Evolutionary conservation across 1,140 invertebrate genomes (phyloP), one percentile per base, ranked within the genome.

Genomic region (Onthophagus taurus): DNA sequence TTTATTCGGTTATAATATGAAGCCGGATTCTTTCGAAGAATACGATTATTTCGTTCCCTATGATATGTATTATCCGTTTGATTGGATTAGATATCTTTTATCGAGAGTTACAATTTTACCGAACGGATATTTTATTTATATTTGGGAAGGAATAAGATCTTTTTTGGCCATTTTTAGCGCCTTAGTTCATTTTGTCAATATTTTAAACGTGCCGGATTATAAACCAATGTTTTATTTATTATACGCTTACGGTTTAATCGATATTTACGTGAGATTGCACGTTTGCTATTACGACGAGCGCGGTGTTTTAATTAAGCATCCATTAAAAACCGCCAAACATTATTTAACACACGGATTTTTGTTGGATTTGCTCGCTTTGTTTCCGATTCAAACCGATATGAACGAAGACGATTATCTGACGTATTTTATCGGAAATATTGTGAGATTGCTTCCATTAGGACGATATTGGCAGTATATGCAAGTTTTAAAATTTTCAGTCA

Each of bases 241-340:
- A 16, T 45, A 53, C 23, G 3, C 45, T 9, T 36, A 31, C 17
- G 33, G 34, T 12, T 29, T 24, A 16, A 38, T 45, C 19, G 48
- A 50, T 16, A 38, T 50, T 14, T 50, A 50, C 23, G n/a, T 50
- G 3, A 50, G 66, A 12, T 57, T 68, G 52, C 57, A 68, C 30
- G 56, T 68, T 6, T 63, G 62, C 7, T 69, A 65, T 30, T 67
- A 60, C 53, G 64, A 67, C 41, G 58, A 63, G 0, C 48, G 52
- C 3, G 63, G 64, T 2, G 58, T 69, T 11, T 47, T 67, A 19
- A 55, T 70, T 3, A 63, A 59, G 31, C 68, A 70, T 31, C 67
- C 68, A 0, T 47, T 61, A 1, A 63, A 60, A 23, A 68, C 66
- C 0, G 58, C 66, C 0, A 56, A 52, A 0, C 57, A 67, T 33